Base-by-base conservation (phyloP, 2,888 invertebrate genomes). In the Clusia tigrina region DNA sequence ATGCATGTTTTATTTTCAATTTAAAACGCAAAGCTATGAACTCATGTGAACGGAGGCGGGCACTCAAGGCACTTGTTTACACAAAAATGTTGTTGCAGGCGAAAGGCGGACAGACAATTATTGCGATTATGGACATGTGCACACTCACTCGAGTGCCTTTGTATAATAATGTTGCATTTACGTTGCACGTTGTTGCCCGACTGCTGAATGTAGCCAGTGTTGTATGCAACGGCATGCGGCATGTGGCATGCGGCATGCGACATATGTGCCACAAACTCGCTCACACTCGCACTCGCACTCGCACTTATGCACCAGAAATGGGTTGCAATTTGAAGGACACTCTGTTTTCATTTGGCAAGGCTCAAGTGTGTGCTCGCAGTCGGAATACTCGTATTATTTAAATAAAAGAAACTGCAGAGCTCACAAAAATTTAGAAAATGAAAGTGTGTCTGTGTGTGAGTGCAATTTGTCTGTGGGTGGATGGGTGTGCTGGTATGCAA, bases 21-120 rank as follows among this genome's bases (percentile, higher is more conserved):
- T 48, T 48, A 18, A 48, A 48, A 48, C 20, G 48, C 18, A 48
- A 48, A 48, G 20, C 9, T 48, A 48, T 48, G 22, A 48, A 48
- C 48, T 48, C 15, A 20, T 48, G 48, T 20, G 48, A 20, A 6
- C 18, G 48, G n/a, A 42, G 18, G 48, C 22, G 48, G 9, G 42
- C 9, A 42, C n/a, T 42, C n/a, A 6, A 42, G 42, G 42, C 42
- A 42, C 42, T 42, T 42, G 42, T n/a, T n/a, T 42, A 6, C n/a
- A n/a, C n/a, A n/a, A 6, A 42, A 42, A 6, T 42, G 42, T 42
- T 9, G 12, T 32, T 6, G 32, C 32, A 32, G 32, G 32, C 42
- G n/a, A n/a, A 6, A 5, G n/a, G 22, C 48, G 15, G 18, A 18
- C 48, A 48, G 18, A 48, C 48, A 48, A 5, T 18, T 20, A 48